Evolutionary conservation across 2,113 vertebrate genomes (phyloP).

Genomic region (Xiphorhynchus elegans): DNA sequence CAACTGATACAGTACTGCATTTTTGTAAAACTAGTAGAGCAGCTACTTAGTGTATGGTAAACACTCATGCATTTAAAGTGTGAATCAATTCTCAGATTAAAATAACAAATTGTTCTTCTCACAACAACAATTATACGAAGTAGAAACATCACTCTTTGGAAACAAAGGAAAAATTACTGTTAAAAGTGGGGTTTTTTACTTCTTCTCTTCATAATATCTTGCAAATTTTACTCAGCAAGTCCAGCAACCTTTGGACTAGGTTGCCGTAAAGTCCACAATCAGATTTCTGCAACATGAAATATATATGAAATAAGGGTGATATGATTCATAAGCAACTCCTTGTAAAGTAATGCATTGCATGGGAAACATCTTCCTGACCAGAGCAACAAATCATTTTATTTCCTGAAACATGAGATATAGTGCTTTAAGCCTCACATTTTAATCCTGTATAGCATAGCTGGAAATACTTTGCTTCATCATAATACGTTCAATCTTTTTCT

Average conservation of each 20-base stretch:
- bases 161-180: not conserved
- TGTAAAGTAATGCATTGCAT: not conserved
- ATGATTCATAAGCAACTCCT: constrained; percentile 4
- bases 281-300: not conserved
- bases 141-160: not conserved
- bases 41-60: not conserved
- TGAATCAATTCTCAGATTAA: not conserved
- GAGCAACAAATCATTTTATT: not conserved
- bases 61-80: not conserved
- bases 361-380: not conserved
- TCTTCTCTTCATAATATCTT: not conserved
- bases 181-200: not conserved
- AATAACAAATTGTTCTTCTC: not conserved
- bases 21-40: not conserved
- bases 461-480: not conserved
- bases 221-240: not conserved
- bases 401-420: not conserved
- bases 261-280: not conserved
- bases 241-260: not conserved
- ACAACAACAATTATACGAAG: not conserved
- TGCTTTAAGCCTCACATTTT: not conserved
- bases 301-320: not conserved
- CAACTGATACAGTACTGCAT: not conserved
- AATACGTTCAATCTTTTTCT: not conserved
- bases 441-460: not conserved